phyloP scores from a whole-genome alignment of 2,113 vertebrate genomes.

The Conger conger region DNA sequence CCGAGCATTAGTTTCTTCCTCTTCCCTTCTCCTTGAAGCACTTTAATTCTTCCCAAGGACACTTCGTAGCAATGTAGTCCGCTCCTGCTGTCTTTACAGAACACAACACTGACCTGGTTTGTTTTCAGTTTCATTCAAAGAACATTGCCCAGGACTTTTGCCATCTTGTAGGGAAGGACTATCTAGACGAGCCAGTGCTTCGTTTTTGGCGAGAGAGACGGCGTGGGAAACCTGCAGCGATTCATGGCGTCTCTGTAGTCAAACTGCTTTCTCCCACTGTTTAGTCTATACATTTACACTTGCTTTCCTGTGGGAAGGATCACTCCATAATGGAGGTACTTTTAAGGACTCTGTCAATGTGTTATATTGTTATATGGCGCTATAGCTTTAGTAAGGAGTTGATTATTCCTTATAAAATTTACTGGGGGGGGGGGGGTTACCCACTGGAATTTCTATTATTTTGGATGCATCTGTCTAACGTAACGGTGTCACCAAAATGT shows the following conservation, averaged over 20 bases:
- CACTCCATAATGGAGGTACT: background rate
- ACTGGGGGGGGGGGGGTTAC: background rate
- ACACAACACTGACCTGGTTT: background rate
- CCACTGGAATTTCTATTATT: background rate
- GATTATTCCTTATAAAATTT: background rate
- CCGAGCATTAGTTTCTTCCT: background rate
- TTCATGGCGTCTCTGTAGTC: background rate
- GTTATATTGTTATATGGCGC: background rate
- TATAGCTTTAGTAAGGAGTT: conserved; percentile 9
- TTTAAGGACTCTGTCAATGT: background rate
- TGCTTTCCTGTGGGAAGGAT: background rate
- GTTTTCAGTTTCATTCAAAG: background rate
- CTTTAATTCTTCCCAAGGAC: conserved; percentile 37
- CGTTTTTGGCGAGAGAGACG: background rate
- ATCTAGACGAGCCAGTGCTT: background rate
- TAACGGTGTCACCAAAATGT: background rate
- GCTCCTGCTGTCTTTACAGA: background rate
- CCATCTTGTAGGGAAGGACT: background rate
- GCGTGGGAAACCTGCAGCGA: background rate
- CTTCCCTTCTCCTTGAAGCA: conserved; percentile 1
- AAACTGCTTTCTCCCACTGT: background rate
- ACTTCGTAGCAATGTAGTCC: conserved; percentile 16
- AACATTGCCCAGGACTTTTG: background rate
- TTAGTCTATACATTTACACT: background rate
- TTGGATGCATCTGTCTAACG: background rate